phyloP scores from a whole-genome alignment of 2,113 vertebrate species.

The Oreochromis tanganicae region DNA sequence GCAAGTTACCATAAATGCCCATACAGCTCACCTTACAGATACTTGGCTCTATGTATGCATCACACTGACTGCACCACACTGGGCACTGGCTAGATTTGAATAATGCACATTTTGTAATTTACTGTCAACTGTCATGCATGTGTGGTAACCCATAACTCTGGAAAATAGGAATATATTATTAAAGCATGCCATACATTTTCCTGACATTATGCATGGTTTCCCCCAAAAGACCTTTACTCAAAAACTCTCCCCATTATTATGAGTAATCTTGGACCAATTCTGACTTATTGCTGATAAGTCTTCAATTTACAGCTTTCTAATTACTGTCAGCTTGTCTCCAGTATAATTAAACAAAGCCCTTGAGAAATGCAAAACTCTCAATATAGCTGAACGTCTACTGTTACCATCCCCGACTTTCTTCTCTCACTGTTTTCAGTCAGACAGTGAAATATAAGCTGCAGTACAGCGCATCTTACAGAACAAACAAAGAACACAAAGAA shows the following conservation, averaged over 20 bases:
- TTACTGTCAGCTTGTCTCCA: conserved; percentile 8
- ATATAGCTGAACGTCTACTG: not conserved
- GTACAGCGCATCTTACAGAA: not conserved
- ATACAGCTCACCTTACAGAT: not conserved
- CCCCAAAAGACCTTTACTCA: not conserved
- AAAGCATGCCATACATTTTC: conserved; percentile 8
- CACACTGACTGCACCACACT: not conserved
- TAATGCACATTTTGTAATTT: not conserved
- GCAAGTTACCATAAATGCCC: not conserved
- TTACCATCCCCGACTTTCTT: not conserved
- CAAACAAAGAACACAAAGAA: not conserved
- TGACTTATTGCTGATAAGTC: conserved; percentile 24
- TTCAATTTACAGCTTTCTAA: conserved; percentile 31
- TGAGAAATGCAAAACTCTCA: not conserved
- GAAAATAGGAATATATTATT: conserved; percentile 26
- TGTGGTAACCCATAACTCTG: conserved; percentile 10
- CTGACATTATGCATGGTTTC: not conserved
- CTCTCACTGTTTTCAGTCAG: not conserved
- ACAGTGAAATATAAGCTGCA: not conserved
- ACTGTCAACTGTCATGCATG: not conserved
- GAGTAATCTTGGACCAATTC: conserved; percentile 2
- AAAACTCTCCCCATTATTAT: not conserved
- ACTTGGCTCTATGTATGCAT: not conserved
- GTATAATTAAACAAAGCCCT: conserved; percentile 22
- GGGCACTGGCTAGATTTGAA: not conserved